phyloP scores from a whole-genome alignment of 2,797 vertebrate genomes.

The Ibycter americanus region DNA sequence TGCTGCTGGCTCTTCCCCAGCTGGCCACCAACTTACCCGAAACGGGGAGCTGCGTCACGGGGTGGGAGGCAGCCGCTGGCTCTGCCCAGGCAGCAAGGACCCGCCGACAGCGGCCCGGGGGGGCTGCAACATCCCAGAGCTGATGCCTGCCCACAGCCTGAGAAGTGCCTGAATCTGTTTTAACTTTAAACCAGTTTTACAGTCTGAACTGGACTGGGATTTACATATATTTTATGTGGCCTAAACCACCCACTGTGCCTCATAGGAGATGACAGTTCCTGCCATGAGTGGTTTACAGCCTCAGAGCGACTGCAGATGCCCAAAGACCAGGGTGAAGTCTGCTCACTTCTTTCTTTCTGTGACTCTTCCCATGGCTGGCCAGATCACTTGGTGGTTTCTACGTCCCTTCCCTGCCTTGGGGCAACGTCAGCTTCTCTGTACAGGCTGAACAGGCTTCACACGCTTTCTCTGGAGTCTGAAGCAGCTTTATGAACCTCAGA shows the following conservation, averaged over 20 bases:
- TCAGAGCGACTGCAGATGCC: neutral
- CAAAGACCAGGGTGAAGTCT: neutral
- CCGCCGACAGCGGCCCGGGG: neutral
- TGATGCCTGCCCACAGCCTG: neutral
- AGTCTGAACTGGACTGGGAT: neutral
- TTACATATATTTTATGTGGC: neutral
- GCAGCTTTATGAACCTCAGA: neutral
- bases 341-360: neutral
- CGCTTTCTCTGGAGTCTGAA: neutral
- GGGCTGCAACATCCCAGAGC: neutral
- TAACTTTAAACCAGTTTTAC: neutral
- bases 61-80: fast-evolving
- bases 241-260: neutral
- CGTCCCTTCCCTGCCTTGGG: slow-evolving; percentile 15
- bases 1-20: fast-evolving
- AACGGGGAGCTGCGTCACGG: fast-evolving
- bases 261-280: neutral
- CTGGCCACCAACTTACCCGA: fast-evolving
- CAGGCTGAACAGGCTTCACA: slow-evolving; percentile 20
- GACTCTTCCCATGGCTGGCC: neutral
- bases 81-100: neutral
- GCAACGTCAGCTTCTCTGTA: neutral
- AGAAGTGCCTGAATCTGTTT: neutral
- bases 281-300: neutral
- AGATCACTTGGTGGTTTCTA: neutral